Percentiles rank a stretch among this genome's conserved stretches.
Conservation (phyloP, 2,797 vertebrate species). For the Betta splendens region DNA sequence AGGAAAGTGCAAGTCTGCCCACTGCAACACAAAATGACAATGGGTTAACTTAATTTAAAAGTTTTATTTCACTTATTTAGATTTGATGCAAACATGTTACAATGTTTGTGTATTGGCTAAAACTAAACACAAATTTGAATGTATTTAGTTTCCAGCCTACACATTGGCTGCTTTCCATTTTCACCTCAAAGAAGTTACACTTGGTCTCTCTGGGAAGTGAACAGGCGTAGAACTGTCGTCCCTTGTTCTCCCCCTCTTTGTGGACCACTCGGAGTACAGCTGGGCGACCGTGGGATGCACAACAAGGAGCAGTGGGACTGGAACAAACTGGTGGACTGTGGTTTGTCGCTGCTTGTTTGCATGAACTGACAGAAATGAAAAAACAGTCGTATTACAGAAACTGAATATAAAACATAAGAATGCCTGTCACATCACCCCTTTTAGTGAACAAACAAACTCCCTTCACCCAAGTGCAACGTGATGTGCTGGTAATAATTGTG, state of each 20-base stretch:
- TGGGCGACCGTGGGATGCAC: conserved; percentile 80
- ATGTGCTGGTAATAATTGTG: conserved; percentile 29
- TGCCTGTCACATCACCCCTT: conserved; percentile 50
- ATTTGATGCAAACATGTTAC: neutral
- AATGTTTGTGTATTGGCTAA: neutral
- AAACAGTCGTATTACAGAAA: conserved; percentile 61
- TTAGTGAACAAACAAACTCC: conserved; percentile 43
- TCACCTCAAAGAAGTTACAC: conserved; percentile 92
- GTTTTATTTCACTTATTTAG: conserved; percentile 10
- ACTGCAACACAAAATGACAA: conserved; percentile 76
- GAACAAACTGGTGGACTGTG: conserved; percentile 25
- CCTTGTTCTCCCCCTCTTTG: conserved; percentile 91
- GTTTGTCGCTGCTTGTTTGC: conserved; percentile 49
- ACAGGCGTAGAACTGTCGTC: conserved; percentile 90
- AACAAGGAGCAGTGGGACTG: conserved; percentile 72
- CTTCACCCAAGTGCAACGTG: conserved; percentile 15
- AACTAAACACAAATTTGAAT: neutral
- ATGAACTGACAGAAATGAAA: conserved; percentile 72
- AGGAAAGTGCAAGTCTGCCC: conserved; percentile 93
- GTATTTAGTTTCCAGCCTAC: neutral
- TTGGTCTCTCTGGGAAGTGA: conserved; percentile 82
- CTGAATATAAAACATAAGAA: conserved; percentile 32
- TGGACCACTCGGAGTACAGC: conserved; percentile 86
- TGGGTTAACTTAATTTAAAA: conserved; percentile 20
- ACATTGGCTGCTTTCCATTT: conserved; percentile 24